Conservation (phyloP, 2,797 vertebrate genomes). For the Acridotheres tristis region DNA sequence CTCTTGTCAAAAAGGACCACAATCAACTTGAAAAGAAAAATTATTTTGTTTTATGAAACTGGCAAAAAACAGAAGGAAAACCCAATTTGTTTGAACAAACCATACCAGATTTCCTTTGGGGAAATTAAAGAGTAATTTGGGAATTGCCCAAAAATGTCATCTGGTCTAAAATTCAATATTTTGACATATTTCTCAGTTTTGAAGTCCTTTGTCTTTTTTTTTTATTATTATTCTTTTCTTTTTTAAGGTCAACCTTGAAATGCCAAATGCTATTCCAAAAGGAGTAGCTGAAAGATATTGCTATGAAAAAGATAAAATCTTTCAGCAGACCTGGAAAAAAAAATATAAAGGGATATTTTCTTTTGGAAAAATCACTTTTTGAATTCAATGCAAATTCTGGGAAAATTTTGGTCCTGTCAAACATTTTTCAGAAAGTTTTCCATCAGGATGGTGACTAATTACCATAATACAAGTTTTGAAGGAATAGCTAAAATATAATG, state of each 20-base stretch:
- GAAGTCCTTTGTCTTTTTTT: background rate
- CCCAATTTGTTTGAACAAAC: background rate
- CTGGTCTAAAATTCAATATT: constrained; percentile 35
- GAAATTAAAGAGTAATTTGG: constrained; percentile 11
- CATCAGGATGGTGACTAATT: background rate
- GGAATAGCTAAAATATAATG: background rate
- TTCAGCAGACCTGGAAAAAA: background rate
- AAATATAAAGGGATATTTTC: background rate
- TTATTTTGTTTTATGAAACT: background rate
- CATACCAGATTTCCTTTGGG: background rate
- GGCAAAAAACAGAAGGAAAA: background rate
- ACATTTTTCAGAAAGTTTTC: background rate
- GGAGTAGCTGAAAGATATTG: background rate
- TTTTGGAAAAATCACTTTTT: background rate
- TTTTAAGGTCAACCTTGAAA: background rate
- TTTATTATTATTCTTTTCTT: accelerated
- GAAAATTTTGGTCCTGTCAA: background rate
- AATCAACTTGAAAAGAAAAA: background rate
- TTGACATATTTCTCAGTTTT: background rate
- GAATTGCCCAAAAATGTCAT: constrained; percentile 3
- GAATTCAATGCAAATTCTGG: background rate
- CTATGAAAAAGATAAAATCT: background rate
- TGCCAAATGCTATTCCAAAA: background rate
- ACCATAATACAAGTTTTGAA: background rate
- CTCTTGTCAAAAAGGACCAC: background rate